Conservation (phyloP, 92 coral and sea anemone genomes). For the Phenganax subtilis region DNA sequence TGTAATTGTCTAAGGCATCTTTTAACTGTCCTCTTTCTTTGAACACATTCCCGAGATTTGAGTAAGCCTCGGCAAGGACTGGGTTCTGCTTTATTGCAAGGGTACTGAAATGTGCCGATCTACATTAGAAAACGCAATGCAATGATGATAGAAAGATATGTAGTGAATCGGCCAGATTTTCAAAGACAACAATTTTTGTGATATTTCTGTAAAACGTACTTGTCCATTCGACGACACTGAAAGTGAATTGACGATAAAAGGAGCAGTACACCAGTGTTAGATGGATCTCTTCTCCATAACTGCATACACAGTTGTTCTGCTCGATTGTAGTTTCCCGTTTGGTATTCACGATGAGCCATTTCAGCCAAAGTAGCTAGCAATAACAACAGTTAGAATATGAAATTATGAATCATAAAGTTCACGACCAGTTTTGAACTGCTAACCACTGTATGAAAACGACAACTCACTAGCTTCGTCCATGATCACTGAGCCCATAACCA, state of each 20-base stretch:
- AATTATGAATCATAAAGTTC: slow-evolving; percentile 20
- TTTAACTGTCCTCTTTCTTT: slow-evolving; percentile 98
- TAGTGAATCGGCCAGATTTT: slow-evolving; percentile 7
- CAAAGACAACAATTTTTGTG: slow-evolving; percentile 1
- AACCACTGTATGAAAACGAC: slow-evolving; percentile 13
- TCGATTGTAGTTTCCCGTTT: slow-evolving; percentile 95
- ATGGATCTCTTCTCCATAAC: slow-evolving; percentile 97
- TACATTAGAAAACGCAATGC: not conserved
- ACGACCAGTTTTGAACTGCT: slow-evolving; percentile 10
- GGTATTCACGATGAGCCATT: slow-evolving; percentile 99
- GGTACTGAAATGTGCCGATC: slow-evolving; percentile 98
- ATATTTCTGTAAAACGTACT: slow-evolving; percentile 49
- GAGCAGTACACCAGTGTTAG: slow-evolving; percentile 94
- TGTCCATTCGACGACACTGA: slow-evolving; percentile 97
- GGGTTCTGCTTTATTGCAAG: slow-evolving; percentile 97
- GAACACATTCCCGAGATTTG: slow-evolving; percentile 97
- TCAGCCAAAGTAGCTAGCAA: slow-evolving; percentile 94
- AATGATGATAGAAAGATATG: slow-evolving; percentile 10
- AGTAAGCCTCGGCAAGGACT: slow-evolving; percentile 96
- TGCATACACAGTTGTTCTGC: slow-evolving; percentile 99
- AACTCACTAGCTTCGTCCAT: slow-evolving; percentile 88
- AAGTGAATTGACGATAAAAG: slow-evolving; percentile 95
- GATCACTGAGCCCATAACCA: slow-evolving; percentile 99
- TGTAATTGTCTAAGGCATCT: slow-evolving; percentile 92
- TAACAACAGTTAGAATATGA: slow-evolving; percentile 34